A percentile compares a stretch with the other conserved stretches of the same genome.
Conservation (phyloP, 2,797 vertebrate species). For the Taeniopygia guttata region DNA sequence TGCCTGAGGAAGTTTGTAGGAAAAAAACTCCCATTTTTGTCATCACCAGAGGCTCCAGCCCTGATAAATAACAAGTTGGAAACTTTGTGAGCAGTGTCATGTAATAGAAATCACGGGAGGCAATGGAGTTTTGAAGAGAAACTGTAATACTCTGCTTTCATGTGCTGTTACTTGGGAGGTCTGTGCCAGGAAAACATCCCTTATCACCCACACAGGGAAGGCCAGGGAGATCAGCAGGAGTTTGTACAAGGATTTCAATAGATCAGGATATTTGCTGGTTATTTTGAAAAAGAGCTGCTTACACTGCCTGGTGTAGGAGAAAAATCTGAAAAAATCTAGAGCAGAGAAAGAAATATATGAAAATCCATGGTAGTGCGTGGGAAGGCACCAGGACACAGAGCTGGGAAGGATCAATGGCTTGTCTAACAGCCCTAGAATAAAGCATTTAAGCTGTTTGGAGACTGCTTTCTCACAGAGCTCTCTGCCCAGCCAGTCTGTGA, state of each 20-base stretch:
- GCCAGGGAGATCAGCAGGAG: not conserved
- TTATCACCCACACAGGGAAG: not conserved
- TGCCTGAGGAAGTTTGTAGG: not conserved
- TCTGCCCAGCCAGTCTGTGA: not conserved
- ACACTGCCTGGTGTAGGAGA: not conserved
- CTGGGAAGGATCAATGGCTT: not conserved
- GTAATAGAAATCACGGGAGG: not conserved
- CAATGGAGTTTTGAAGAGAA: not conserved
- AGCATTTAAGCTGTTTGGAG: not conserved
- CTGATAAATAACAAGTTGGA: not conserved
- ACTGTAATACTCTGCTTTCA: not conserved
- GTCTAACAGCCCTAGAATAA: not conserved
- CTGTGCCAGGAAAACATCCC: not conserved
- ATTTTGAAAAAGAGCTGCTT: not conserved
- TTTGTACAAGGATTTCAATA: not conserved
- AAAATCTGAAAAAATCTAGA: not conserved
- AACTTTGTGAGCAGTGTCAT: not conserved
- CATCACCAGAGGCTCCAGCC: not conserved
- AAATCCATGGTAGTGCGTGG: not conserved
- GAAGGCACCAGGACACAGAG: not conserved
- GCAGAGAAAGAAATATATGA: accelerated
- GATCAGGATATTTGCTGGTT: not conserved
- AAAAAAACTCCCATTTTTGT: not conserved
- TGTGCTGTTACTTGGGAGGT: not conserved
- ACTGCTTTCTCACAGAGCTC: not conserved